Evolutionary conservation across 2,888 invertebrate species (phyloP).

Genomic region (Hetaerina titia): DNA sequence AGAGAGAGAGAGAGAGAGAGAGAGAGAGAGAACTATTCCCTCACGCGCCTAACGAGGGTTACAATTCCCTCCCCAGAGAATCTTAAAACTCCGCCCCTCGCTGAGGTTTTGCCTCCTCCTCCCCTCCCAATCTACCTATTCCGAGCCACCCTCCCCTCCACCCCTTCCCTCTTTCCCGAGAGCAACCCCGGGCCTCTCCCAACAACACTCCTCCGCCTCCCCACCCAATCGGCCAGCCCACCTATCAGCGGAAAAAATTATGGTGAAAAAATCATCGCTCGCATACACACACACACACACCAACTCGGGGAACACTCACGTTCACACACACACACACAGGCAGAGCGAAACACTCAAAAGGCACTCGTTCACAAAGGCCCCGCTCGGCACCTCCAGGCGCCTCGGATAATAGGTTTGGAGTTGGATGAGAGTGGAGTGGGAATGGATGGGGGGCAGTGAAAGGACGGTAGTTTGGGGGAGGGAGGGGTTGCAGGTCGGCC

Average conservation of each 20-base stretch:
- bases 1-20: not conserved
- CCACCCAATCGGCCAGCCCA: not conserved
- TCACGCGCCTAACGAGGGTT: constrained; percentile 20
- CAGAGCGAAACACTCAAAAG: not conserved
- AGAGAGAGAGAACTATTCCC: constrained; percentile 13
- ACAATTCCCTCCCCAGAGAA: not conserved
- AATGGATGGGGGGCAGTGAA: not conserved
- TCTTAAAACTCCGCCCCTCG: not conserved
- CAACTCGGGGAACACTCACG: not conserved
- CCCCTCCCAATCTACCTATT: not conserved
- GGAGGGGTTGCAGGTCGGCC: not conserved
- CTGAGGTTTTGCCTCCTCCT: not conserved
- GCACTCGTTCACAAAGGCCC: not conserved
- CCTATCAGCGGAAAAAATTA: not conserved
- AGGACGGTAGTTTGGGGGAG: not conserved
- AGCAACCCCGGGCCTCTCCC: constrained; percentile 8
- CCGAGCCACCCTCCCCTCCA: not conserved
- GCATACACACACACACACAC: not conserved
- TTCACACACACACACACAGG: not conserved
- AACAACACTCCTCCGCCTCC: not conserved
- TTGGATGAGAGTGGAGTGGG: not conserved
- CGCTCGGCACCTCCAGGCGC: constrained; percentile 1
- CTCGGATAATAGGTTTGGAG: constrained; percentile 28
- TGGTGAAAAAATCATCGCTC: not conserved
- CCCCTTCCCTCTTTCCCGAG: not conserved